These are phyloP conservation scores for Nautilus pompilius DNA, from an alignment of 1,140 invertebrate genomes.

Conservation along the genomic window DNA sequence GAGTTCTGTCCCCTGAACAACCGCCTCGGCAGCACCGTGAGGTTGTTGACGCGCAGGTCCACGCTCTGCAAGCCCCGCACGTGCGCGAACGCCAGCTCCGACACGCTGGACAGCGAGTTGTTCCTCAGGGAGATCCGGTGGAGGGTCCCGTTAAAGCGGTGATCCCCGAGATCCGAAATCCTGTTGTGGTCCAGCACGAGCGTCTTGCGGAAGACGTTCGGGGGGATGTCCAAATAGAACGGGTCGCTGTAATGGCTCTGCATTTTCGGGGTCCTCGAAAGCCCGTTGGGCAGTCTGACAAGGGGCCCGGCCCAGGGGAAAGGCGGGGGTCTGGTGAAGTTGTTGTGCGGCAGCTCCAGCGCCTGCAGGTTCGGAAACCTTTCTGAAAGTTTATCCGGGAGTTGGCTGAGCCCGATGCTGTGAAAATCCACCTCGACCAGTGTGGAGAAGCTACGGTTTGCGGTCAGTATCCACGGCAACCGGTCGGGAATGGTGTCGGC, in stretches of 20 bases:
- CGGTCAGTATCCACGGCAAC: neutral
- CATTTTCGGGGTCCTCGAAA: conserved; percentile 18
- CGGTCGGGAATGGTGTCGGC: neutral
- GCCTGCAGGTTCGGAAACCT: conserved; percentile 30
- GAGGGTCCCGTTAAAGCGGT: conserved; percentile 19
- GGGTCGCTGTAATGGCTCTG: conserved; percentile 20
- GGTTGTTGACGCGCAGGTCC: conserved; percentile 18
- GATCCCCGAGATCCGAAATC: conserved; percentile 17
- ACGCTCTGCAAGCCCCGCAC: conserved; percentile 17
- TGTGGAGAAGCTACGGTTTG: neutral
- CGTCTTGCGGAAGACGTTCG: conserved; percentile 17
- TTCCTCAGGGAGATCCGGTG: conserved; percentile 24
- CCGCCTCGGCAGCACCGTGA: conserved; percentile 8
- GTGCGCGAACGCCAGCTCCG: conserved; percentile 14
- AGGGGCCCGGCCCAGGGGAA: conserved; percentile 25
- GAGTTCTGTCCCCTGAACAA: neutral
- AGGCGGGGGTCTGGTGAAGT: conserved; percentile 14
- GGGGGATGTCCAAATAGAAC: conserved; percentile 12
- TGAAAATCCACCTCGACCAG: neutral
- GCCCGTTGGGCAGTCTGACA: conserved; percentile 10
- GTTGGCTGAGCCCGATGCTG: neutral
- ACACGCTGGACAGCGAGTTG: conserved; percentile 16
- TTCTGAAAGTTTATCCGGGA: conserved; percentile 9
- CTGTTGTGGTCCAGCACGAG: conserved; percentile 23
- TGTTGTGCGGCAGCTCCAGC: conserved; percentile 24